Conservation (phyloP, 2,113 vertebrate species). For the Grus americana region DNA sequence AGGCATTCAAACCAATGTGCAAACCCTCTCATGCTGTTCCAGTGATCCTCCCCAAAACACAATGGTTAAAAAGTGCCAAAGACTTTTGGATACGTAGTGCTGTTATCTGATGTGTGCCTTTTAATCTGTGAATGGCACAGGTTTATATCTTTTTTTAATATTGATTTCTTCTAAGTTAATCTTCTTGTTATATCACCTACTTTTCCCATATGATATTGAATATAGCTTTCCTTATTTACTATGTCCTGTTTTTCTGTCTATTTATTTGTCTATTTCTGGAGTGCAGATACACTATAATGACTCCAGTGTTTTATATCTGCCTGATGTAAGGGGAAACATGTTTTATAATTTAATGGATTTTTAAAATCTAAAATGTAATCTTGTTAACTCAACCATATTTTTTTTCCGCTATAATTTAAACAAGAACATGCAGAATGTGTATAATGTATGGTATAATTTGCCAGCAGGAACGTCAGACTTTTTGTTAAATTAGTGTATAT, state of each 20-base stretch:
- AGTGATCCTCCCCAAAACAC: background rate
- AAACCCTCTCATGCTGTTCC: background rate
- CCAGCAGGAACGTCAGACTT: background rate
- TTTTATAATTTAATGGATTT: background rate
- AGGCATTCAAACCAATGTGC: background rate
- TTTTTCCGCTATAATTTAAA: background rate
- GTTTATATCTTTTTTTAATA: background rate
- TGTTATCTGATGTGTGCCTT: background rate
- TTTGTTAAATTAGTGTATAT: background rate
- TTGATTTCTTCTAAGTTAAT: background rate
- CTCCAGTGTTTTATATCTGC: background rate
- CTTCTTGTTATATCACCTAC: background rate
- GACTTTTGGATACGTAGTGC: background rate
- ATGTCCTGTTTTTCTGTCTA: background rate
- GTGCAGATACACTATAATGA: background rate
- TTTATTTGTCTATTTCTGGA: background rate
- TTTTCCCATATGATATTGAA: background rate
- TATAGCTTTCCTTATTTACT: background rate
- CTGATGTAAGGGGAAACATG: background rate
- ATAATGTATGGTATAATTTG: background rate
- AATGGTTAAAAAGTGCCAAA: rapidly evolving
- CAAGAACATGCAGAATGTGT: background rate
- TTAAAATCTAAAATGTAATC: background rate
- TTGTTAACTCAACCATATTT: background rate
- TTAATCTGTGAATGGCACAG: background rate